phyloP scores from a whole-genome alignment of 1,140 invertebrate genomes.

The Lepidostoma basale region DNA sequence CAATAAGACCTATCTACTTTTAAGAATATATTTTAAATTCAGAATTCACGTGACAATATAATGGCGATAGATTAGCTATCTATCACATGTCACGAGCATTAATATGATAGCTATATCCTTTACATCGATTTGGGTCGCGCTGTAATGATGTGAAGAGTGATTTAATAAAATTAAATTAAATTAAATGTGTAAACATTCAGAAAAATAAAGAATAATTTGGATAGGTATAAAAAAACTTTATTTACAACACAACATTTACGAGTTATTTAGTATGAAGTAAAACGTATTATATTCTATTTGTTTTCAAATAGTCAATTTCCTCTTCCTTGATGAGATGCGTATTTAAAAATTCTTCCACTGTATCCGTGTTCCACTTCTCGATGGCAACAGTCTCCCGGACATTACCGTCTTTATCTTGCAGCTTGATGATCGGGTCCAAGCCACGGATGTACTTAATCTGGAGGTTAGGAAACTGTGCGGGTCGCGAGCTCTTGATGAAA shows the following conservation, averaged over 20 bases:
- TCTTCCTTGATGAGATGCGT: slow-evolving; percentile 74
- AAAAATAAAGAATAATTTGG: not conserved
- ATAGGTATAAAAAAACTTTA: not conserved
- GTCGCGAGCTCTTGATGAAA: slow-evolving; percentile 88
- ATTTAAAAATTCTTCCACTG: slow-evolving; percentile 91
- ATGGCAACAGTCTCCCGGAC: slow-evolving; percentile 88
- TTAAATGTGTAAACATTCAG: too few relatives aligned
- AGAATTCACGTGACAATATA: too few relatives aligned
- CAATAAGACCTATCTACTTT: too few relatives aligned
- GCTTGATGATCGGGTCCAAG: slow-evolving; percentile 89
- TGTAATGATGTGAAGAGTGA: too few relatives aligned
- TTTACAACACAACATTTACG: not conserved
- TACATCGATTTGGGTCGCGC: too few relatives aligned
- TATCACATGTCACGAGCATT: too few relatives aligned
- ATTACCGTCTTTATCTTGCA: slow-evolving; percentile 82
- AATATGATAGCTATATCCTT: too few relatives aligned
- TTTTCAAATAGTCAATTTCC: slow-evolving; percentile 65
- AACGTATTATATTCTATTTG: slow-evolving; percentile 61
- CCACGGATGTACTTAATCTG: slow-evolving; percentile 89
- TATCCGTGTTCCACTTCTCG: slow-evolving; percentile 97
- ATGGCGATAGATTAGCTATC: too few relatives aligned
- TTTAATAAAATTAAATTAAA: too few relatives aligned
- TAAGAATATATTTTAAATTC: too few relatives aligned
- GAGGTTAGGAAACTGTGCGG: slow-evolving; percentile 86
- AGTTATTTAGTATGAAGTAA: not conserved